A percentile compares a stretch with the other conserved stretches of the same genome.
These are phyloP conservation scores for Halictus rubicundus DNA, from an alignment of 1,140 invertebrate species.

Conservation along the genomic window DNA sequence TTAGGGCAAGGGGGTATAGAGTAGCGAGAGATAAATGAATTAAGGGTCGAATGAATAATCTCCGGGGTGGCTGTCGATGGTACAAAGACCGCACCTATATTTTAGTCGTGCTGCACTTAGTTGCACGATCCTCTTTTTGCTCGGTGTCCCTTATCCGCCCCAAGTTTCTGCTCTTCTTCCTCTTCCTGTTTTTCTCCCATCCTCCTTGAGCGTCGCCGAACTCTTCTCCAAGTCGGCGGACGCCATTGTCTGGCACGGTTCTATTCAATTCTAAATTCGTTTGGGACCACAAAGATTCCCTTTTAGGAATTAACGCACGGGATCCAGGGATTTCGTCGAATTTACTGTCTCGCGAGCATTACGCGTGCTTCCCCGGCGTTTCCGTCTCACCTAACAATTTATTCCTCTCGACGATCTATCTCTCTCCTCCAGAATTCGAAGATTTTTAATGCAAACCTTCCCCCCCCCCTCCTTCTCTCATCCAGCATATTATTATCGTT, in stretches of 20 bases:
- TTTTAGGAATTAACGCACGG: constrained; percentile 68
- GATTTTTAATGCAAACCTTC: no score
- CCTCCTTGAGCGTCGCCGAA: constrained; percentile 50
- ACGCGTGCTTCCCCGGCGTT: background rate
- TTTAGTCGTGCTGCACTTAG: constrained; percentile 43
- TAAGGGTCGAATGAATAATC: constrained; percentile 63
- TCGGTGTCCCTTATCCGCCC: background rate
- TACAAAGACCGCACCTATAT: constrained; percentile 50
- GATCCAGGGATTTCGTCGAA: constrained; percentile 65
- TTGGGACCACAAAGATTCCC: constrained; percentile 61
- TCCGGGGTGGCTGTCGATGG: constrained; percentile 34
- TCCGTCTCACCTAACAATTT: background rate
- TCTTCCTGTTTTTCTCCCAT: background rate
- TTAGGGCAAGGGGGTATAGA: background rate
- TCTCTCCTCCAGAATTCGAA: background rate
- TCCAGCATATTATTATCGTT: constrained; percentile 44
- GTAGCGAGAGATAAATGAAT: constrained; percentile 63
- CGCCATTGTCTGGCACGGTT: constrained; percentile 70
- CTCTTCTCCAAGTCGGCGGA: constrained; percentile 41
- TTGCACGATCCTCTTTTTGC: constrained; percentile 36
- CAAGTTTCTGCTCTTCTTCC: background rate
- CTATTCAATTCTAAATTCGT: constrained; percentile 68
- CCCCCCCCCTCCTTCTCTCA: no score
- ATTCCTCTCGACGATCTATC: background rate
- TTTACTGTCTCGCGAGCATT: constrained; percentile 2